Evolutionary conservation across 2,888 invertebrate species (phyloP), one percentile per base, ranked within the genome.

Genomic region (Chrysolina americana): DNA sequence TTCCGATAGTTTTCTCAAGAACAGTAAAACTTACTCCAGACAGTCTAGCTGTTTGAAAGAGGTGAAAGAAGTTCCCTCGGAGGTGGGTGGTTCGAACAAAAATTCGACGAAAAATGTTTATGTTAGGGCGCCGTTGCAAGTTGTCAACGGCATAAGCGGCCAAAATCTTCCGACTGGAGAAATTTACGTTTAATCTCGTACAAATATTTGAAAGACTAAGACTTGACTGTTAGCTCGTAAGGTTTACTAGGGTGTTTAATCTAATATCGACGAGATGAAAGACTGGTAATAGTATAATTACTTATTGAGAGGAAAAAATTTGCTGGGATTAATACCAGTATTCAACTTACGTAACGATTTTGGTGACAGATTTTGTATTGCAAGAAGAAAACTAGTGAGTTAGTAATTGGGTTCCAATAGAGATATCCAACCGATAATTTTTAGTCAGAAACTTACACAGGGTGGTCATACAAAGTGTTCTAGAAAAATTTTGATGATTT

Each of bases 1-100:
- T 0, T 90, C 91, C 0, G 92, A 92, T 71, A 91, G 91, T 0
- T 92, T 92, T 81, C 91, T 92, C 90, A 90, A 91, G 81, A 92
- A 92, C 80, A 87, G 92, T 79, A 87, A 87, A 74, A 91, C 90
- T 44, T 77, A 79, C 62, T 78, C 80, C 44, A 77, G 78, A 71
- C 82, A 82, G 70, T 83, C 84, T 0, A 85, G 85, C 80, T 50
- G 10, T 23, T 78, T 85, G 59, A 85, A 84, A 76, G 84, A 84
- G 71, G 81, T 84, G n/a, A 85, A 84, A 77, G 86, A 87, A 75
- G 79, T 74, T 11, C 65, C 77, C 13, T 65, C 78, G n/a, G 80
- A 78, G 56, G 82, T 80, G 41, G 81, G 78, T 23, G 78, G 69
- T 63, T 77, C 78, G 4, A 63, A 70, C 17, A 72, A 73, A 48